Evolutionary conservation across 2,888 invertebrate genomes (phyloP).

Genomic region (Bruchidius siliquastri): DNA sequence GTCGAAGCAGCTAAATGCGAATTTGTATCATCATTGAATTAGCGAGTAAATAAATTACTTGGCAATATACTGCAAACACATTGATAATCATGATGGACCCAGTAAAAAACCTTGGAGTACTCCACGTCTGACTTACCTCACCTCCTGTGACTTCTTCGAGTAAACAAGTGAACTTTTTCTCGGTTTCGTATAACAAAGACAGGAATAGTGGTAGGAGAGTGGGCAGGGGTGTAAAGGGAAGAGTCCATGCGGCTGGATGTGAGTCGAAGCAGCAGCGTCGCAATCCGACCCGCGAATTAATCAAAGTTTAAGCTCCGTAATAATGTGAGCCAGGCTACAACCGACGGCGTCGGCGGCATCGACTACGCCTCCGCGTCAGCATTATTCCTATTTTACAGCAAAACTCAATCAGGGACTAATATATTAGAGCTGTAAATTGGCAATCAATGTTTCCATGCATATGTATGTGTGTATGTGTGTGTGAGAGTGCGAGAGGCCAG

Average conservation of each 20-base stretch:
- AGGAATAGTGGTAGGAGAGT: neutral
- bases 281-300: constrained; percentile 47
- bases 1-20: no score
- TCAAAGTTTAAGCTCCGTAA: constrained; percentile 50
- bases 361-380: constrained; percentile 45
- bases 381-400: constrained; percentile 51
- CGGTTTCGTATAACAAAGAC: neutral
- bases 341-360: neutral
- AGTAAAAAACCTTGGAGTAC: neutral
- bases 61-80: no score
- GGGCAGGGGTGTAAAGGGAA: neutral
- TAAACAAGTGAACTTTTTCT: neutral
- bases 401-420: constrained; percentile 52
- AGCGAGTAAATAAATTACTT: no score
- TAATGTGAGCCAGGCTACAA: constrained; percentile 38
- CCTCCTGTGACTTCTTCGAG: neutral
- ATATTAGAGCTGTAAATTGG: constrained; percentile 53
- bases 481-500: constrained; percentile 6
- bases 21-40: no score
- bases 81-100: neutral
- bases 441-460: constrained; percentile 52
- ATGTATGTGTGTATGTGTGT: constrained; percentile 35
- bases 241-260: neutral
- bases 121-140: neutral
- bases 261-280: constrained; percentile 32